Base-by-base conservation (phyloP, 2,113 vertebrate species). In the Neolamprologus sp. region DNA sequence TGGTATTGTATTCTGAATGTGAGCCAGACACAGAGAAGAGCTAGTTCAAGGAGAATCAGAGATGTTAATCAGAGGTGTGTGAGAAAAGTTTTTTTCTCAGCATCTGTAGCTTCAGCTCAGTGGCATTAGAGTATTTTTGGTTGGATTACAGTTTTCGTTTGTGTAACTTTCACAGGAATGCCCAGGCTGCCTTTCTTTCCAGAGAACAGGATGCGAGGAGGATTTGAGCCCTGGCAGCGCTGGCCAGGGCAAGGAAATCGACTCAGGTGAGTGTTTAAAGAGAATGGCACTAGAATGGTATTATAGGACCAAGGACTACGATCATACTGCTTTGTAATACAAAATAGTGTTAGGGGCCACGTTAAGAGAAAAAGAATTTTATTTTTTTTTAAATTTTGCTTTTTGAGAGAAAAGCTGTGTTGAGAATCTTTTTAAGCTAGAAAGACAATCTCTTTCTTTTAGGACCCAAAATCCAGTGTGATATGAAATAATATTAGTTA, bases 211-310 rank as follows among this genome's bases (percentile, higher is more conserved):
- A 60, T 85, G 40, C 92, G 94, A 58, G 94, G 53, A 55, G 89
- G 88, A 13, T 91, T 94, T 53, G 94, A 93, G 81, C 93, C 90
- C 4, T 88, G 90, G 12, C 96, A 97, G 85, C 92, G 90, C 82
- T 97, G 97, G 97, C 97, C 96, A 9, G 95, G 96, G 60, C 96
- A 97, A 85, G 97, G 97, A 65, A 97, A 97, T 80, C 90, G 97
- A 83, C 96, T 97, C 79, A 92, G 95, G 96, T 93, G 53, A 47
- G 94, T 80, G 47, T 53, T 10, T 12, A 53, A 80, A 85, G 3
- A 73, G 57, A 73, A 3, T 7, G 4, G 3, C 7, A 17, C n/a
- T 7, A 4, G 26, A 31, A 80, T 75, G 71, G 42, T 47, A 28
- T 28, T 75, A 75, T 47, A 75, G 42, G 40, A 47, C 23, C 8